Base-by-base conservation (phyloP, 2,797 vertebrate species). In the Paratrypauchen microcephalus region DNA sequence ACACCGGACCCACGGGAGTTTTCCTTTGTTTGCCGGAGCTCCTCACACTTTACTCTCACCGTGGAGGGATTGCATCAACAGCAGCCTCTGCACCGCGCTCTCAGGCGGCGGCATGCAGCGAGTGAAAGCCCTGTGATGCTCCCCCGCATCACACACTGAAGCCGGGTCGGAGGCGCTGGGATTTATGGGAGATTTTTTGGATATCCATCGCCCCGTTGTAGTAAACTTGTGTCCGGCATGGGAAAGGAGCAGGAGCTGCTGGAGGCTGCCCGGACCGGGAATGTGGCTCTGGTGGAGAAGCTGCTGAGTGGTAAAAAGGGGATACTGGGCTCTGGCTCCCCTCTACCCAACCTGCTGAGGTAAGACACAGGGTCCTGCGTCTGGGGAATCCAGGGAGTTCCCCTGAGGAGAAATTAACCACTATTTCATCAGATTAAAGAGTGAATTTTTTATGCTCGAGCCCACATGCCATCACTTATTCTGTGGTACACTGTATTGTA, bases 241-340 rank as follows among this genome's bases (percentile, higher is more conserved):
- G 96, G 97, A 72, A 98, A 97, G 91, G 97, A 98, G 89, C 97
- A 97, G 90, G 97, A 98, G 91, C 95, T 98, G 81, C 94, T 98
- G 91, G 97, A 98, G 90, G 96, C 96, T 73, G 93, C 97, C 88
- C 96, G 97, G 81, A 98, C 95, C 65, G 97, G 97, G 89, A 98
- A 98, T 83, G 96, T 98, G 84, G 93, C 92, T 89, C 82, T 97
- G 92, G 97, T 98, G 94, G 97, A 97, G 91, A 98, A 97, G 94
- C 91, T 98, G 91, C 90, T 98, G 83, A 97, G 95, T 88, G 97
- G 96, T 73, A 95, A 95, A 91, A 97, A 94, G 88, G 97, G 97
- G 91, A 94, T 98, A 78, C 93, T 98, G 92, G 96, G 97, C 83
- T 95, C 95, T 69, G 94, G 95, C 85, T 96, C 97, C 89, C 96